Evolutionary conservation across 1,140 invertebrate species (phyloP), one percentile per base, ranked within the genome.

Genomic region (Drosophila orena): DNA sequence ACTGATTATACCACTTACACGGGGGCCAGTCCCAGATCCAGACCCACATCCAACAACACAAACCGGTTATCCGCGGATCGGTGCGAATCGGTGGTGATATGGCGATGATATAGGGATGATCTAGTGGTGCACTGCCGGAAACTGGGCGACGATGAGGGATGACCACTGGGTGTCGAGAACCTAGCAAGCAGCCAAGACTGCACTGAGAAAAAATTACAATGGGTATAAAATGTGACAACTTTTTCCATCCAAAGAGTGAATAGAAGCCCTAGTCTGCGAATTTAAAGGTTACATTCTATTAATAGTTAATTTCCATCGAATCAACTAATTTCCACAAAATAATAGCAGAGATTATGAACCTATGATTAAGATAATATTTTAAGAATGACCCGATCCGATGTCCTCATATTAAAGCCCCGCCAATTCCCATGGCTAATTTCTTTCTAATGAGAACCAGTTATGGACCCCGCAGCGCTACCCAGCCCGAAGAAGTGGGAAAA

Each of bases 1-100:
- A 52, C 46, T 81, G 79, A 81, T 83, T 81, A 77, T 59, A 62
- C 61, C 60, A 64, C 54, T 73, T 68, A 53, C 35, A 78, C 53
- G 35, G 27, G 24, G 47, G 27, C 24, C 27, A 50, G 47, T 5
- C 47, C 47, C 47, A 49, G n/a, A 49, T 7, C 6, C 22, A 27
- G 6, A 47, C 7, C 12, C 46, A 65, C 43, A 30, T 3, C 27
- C 17, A 17, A 17, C 17, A 17, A 17, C 17, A 17, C 65, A 79
- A 80, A 79, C 77, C 70, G 70, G 77, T 79, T 59, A 15, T 17
- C 35, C 30, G 4, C 11, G 34, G 15, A 27, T 64, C 56, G n/a
- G 6, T 10, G 30, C 7, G 8, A 3, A 30, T 12, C 34, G 4
- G 3, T 27, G 38, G 11, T 46, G 15, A 40, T 37, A 58, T 50